Base-by-base conservation (phyloP, 2,113 vertebrate genomes). In the Ageneiosus marmoratus region DNA sequence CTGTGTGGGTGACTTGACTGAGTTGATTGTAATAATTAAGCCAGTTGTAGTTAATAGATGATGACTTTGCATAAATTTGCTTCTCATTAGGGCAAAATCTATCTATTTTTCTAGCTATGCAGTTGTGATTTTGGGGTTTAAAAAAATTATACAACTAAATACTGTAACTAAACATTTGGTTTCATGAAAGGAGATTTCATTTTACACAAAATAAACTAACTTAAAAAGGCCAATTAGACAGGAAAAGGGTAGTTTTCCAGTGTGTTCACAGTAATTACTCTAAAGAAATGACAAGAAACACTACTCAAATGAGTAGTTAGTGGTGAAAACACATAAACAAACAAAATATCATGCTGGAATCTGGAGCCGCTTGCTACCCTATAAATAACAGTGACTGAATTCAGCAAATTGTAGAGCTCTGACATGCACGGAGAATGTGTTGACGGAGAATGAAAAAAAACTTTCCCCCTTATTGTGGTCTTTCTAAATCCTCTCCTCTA, bases 211-310 rank as follows among this genome's bases (percentile, higher is more conserved):
- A 65, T 74, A 81, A 44, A 81, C 18, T 20, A 44, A 12, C 69
- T 74, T 62, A 41, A 82, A 70, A 46, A 20, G 44, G 20, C 63
- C 50, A 75, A 82, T 82, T 82, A 55, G 55, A 62, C 55, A 74
- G 46, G 70, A 75, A 82, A 75, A 34, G 2, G 11, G 53, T 73
- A 24, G 24, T 73, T 81, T 81, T 73, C 67, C 67, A 32, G 51
- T 73, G 37, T 73, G 51, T 55, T 82, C 70, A 73, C 37, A n/a
- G 27, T 62, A 74, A 75, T 82, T 82, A 74, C 58, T 20, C 69
- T 60, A 50, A 29, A 81, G 32, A 81, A 51, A 58, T 73, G n/a
- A 60, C 37, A 27, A 58, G 15, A 73, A 82, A 75, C 27, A 60
- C 48, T 44, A 5, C n/a, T 73, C n/a, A 62, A 51, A 62, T 24